These are phyloP conservation scores for Pandemis corylana DNA, from an alignment of 2,888 invertebrate genomes.

Conservation along the genomic window DNA sequence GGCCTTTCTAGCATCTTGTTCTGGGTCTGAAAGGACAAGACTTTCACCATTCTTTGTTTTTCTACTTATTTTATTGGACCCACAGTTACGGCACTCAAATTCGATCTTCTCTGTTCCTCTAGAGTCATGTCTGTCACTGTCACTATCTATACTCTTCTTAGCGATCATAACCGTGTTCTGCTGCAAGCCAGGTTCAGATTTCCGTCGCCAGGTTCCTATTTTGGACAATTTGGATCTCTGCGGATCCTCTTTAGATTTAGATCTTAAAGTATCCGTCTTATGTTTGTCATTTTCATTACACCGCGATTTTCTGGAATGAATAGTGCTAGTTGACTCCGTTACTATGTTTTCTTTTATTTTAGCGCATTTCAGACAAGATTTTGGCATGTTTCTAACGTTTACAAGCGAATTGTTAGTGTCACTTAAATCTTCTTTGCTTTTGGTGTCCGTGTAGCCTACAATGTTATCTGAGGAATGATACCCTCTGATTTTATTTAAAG, in stretches of 20 bases:
- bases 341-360: constrained; percentile 83
- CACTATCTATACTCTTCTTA: constrained; percentile 73
- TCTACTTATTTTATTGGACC: constrained; percentile 74
- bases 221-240: constrained; percentile 77
- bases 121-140: constrained; percentile 65
- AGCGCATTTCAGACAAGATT: constrained; percentile 79
- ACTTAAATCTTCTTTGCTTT: constrained; percentile 69
- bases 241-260: constrained; percentile 81
- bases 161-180: constrained; percentile 67
- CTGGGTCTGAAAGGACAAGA: constrained; percentile 70
- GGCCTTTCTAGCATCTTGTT: constrained; percentile 64
- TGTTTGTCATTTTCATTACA: constrained; percentile 68
- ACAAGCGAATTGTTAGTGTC: constrained; percentile 68
- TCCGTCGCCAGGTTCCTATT: constrained; percentile 88
- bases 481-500: constrained; percentile 73
- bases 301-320: constrained; percentile 69
- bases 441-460: constrained; percentile 67
- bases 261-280: constrained; percentile 76
- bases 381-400: constrained; percentile 70
- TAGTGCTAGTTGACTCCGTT: constrained; percentile 62
- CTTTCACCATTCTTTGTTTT: constrained; percentile 63
- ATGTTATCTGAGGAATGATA: constrained; percentile 81
- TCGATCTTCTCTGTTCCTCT: constrained; percentile 77
- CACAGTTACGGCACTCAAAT: constrained; percentile 79
- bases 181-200: constrained; percentile 88